Percentiles rank a stretch among this genome's conserved stretches.
phyloP scores from a whole-genome alignment of 2,113 vertebrate genomes.

The Diphyllodes magnificus region DNA sequence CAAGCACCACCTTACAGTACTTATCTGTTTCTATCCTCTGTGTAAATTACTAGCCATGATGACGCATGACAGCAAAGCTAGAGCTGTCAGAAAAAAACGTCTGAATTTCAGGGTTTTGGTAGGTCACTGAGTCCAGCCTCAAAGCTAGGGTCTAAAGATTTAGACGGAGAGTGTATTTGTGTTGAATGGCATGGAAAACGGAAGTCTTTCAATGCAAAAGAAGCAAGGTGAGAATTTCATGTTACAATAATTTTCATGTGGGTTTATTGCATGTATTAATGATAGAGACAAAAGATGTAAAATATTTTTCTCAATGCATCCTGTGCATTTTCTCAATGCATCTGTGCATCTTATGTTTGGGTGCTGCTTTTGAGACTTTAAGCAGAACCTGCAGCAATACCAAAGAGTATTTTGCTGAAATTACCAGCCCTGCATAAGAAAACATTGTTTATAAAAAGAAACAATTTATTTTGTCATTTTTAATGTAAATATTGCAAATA shows the following conservation, averaged over 20 bases:
- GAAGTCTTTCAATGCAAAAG: background rate
- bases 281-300: background rate
- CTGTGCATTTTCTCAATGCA: too few species aligned
- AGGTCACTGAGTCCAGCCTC: background rate
- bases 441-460: background rate
- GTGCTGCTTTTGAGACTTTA: background rate
- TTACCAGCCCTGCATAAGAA: background rate
- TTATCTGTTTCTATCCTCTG: background rate
- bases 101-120: background rate
- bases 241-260: background rate
- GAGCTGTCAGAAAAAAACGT: background rate
- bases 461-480: background rate
- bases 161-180: background rate
- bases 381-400: background rate
- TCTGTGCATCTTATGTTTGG: background rate
- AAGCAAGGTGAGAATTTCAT: background rate
- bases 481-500: background rate
- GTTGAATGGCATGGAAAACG: background rate
- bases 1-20: background rate
- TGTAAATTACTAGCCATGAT: background rate
- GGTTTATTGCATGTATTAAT: background rate
- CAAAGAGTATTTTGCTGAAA: background rate
- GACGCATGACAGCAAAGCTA: background rate
- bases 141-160: background rate
- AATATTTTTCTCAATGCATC: background rate